Evolutionary conservation across 2,113 vertebrate genomes (phyloP).

Genomic region (Nesoenas mayeri): DNA sequence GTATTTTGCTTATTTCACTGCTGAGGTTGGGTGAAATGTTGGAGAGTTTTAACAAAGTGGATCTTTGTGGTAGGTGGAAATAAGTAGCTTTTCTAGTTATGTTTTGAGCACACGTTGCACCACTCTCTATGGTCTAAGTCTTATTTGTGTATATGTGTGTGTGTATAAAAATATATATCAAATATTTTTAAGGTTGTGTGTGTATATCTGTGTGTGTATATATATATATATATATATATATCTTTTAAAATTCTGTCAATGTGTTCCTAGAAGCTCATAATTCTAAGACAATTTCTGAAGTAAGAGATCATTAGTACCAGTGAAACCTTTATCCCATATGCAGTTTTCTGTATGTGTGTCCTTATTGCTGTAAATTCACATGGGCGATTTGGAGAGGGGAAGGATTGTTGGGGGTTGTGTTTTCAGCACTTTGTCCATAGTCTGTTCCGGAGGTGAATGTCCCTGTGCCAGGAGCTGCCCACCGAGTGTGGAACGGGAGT

Average conservation of each 20-base stretch:
- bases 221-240: background rate
- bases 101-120: background rate
- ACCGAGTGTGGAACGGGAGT: background rate
- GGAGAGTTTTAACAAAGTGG: background rate
- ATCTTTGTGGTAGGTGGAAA: background rate
- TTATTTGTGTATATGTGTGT: background rate
- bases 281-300: background rate
- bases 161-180: background rate
- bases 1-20: background rate
- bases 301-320: background rate
- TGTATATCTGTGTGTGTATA: background rate
- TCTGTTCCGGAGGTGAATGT: accelerated
- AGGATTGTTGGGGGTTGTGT: background rate
- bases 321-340: background rate
- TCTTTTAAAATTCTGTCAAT: background rate
- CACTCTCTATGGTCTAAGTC: background rate
- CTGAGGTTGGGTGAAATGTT: background rate
- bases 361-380: background rate
- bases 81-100: background rate
- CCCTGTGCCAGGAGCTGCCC: background rate
- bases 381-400: background rate
- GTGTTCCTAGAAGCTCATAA: background rate
- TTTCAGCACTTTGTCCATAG: accelerated
- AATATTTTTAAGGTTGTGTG: background rate
- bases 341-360: background rate